Percentiles rank a stretch among this genome's conserved stretches.
These are phyloP conservation scores for Homarus gammarus DNA, from an alignment of 2,888 invertebrate genomes.

Conservation along the genomic window DNA sequence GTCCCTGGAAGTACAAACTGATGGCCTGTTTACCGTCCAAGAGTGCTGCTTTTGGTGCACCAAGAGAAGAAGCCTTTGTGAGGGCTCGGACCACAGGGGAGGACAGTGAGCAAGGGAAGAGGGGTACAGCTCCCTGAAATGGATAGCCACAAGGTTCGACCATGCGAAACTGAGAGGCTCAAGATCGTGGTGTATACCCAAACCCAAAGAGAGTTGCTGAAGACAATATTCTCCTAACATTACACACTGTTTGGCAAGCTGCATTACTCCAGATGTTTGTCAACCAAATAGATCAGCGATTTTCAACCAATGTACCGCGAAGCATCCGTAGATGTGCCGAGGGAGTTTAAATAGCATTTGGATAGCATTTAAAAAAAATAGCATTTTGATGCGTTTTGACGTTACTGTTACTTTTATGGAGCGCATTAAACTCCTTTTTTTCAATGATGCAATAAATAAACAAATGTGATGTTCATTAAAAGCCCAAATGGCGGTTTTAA, in stretches of 20 bases:
- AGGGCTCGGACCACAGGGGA: slow-evolving; percentile 58
- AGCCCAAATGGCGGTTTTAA: too few species aligned
- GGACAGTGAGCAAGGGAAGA: slow-evolving; percentile 53
- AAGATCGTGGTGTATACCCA: neutral
- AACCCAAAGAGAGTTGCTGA: neutral
- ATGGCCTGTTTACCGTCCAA: slow-evolving; percentile 57
- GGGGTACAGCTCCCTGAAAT: slow-evolving; percentile 60
- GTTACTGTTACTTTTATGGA: too few species aligned
- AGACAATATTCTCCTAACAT: neutral
- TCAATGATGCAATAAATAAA: too few species aligned
- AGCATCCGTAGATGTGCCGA: too few species aligned
- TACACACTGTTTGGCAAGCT: neutral
- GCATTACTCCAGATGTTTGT: neutral
- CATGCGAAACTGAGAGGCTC: slow-evolving; percentile 29
- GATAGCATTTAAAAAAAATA: too few species aligned
- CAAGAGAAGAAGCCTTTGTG: slow-evolving; percentile 41
- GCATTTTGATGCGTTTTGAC: too few species aligned
- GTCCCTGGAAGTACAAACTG: slow-evolving; percentile 62
- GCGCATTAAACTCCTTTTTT: too few species aligned
- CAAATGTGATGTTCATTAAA: too few species aligned
- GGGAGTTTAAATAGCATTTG: too few species aligned
- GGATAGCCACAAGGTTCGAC: slow-evolving; percentile 38
- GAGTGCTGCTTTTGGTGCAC: slow-evolving; percentile 56
- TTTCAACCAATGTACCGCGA: too few species aligned
- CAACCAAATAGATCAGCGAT: too few species aligned